Base-by-base conservation (phyloP, 2,113 vertebrate species). In the Heterotilapia buettikoferi region DNA sequence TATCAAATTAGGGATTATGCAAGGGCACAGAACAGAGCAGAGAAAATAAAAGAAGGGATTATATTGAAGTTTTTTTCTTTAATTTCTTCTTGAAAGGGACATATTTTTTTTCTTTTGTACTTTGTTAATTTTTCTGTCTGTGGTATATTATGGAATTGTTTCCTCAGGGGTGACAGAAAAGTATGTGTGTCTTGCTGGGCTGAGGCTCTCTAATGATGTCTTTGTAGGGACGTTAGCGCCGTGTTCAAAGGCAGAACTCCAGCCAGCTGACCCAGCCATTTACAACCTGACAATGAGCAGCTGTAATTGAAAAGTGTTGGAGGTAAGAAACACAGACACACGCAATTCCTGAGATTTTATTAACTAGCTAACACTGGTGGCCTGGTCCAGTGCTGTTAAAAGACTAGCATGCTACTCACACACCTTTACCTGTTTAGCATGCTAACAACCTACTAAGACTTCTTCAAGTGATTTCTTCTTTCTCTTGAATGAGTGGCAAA, bases 301-400 rank as follows among this genome's bases (percentile, higher is more conserved):
- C 92, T 94, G 93, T 95, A 96, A 96, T 94, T 95, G 93, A 94
- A 95, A 95, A 96, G 85, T 93, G 94, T 92, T 90, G 33, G 80
- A 89, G 71, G 83, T 83, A 84, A 86, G 19, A 82, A 36, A 45
- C 68, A 52, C 40, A 63, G 73, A 87, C 59, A 61, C 53, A 87
- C 76, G 54, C 53, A 45, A 26, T 81, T 86, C 73, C 85, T 59
- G 59, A 93, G 84, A 92, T 90, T 88, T 92, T 92, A 85, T 59
- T 89, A 94, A 89, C 89, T 80, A 88, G 87, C 83, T 86, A 89
- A 87, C 88, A 59, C 85, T 63, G 57, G 43, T 26, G 53, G 80
- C 68, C 61, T 4, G 45, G 92, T 93, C 87, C 88, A 85, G 52
- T 86, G 86, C 82, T 86, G 88, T 94, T 88, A 93, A 90, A 84